phyloP scores from a whole-genome alignment of 1,140 invertebrate species.

The Vollenhovia emeryi region DNA sequence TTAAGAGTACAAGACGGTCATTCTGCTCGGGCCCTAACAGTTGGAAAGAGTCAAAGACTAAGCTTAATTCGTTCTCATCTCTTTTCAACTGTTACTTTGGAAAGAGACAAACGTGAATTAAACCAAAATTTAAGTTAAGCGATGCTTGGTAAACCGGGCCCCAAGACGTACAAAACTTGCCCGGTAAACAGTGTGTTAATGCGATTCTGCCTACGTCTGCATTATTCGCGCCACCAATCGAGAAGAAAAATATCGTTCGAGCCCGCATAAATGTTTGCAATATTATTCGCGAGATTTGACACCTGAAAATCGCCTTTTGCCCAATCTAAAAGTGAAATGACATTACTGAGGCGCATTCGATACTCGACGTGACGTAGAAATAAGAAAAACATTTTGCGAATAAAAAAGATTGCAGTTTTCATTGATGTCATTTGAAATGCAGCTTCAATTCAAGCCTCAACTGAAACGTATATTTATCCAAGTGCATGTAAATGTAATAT shows the following conservation, averaged over 20 bases:
- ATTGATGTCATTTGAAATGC: neutral
- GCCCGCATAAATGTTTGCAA: neutral
- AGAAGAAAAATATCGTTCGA: neutral
- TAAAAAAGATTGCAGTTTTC: neutral
- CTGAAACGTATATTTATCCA: neutral
- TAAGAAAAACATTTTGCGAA: neutral
- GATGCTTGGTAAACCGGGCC: too few species aligned
- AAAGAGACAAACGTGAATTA: too few species aligned
- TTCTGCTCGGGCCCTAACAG: too few species aligned
- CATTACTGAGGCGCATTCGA: neutral
- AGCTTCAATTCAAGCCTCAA: neutral
- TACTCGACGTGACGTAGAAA: neutral
- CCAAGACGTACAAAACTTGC: too few species aligned
- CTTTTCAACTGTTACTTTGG: too few species aligned
- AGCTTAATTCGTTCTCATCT: too few species aligned
- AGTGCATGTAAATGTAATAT: neutral
- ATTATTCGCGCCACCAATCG: too few species aligned
- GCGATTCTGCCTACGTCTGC: too few species aligned
- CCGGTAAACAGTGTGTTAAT: too few species aligned
- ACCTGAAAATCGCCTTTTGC: neutral
- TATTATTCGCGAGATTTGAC: neutral
- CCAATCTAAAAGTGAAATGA: neutral
- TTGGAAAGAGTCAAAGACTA: too few species aligned
- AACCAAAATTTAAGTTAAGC: too few species aligned
- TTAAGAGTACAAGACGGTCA: too few species aligned